Percentiles rank a stretch among this genome's conserved stretches.
Conservation (phyloP, 2,888 invertebrate genomes). For the Andrena camellia region DNA sequence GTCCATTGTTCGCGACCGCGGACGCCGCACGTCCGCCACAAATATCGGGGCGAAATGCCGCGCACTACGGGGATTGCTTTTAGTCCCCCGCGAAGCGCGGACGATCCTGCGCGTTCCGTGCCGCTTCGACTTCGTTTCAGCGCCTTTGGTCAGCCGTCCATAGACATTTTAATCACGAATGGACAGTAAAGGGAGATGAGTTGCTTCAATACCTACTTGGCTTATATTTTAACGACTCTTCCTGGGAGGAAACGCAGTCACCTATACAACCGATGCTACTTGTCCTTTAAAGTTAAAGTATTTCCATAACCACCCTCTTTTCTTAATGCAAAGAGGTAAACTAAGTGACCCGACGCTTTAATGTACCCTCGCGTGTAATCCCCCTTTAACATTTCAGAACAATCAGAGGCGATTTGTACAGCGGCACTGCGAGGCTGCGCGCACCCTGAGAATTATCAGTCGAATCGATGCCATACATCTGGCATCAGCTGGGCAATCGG, state of each 20-base stretch:
- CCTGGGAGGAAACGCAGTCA: too few species aligned
- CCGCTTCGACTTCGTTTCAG: too few species aligned
- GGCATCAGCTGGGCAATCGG: constrained; percentile 1
- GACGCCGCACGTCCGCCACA: not conserved
- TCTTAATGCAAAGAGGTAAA: too few species aligned
- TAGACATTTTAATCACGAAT: not conserved
- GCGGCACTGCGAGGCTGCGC: not conserved
- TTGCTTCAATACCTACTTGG: too few species aligned
- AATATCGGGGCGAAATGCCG: not conserved
- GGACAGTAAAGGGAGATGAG: not conserved
- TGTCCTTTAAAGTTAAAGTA: too few species aligned
- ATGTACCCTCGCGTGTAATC: too few species aligned
- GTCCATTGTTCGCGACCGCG: constrained; percentile 5
- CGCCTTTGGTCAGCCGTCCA: too few species aligned
- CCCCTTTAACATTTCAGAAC: too few species aligned
- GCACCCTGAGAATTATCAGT: not conserved
- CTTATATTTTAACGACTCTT: too few species aligned
- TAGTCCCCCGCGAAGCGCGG: not conserved
- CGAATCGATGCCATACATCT: constrained; percentile 30
- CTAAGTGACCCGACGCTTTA: too few species aligned
- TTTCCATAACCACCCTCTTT: too few species aligned
- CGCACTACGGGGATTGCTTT: not conserved
- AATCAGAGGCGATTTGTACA: not conserved
- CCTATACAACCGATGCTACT: too few species aligned
- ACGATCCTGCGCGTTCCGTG: not conserved